A percentile compares a stretch with the other conserved stretches of the same genome.
These are phyloP conservation scores for Pseudomyrmex cubaensis DNA, from an alignment of 1,140 invertebrate genomes.

Conservation along the genomic window DNA sequence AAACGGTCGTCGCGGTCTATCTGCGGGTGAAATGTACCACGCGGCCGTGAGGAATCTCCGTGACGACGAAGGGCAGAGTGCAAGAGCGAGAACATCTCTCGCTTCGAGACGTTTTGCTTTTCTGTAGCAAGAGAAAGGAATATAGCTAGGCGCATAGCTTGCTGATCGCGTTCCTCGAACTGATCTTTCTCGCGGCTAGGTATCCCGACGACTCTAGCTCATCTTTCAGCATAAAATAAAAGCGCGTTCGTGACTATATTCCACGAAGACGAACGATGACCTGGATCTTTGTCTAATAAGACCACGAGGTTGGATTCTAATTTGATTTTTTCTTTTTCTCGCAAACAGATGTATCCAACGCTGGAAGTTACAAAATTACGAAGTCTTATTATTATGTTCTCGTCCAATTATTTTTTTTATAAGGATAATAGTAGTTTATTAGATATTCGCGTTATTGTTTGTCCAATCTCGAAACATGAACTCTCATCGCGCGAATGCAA, in stretches of 20 bases:
- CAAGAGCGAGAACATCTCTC: conserved; percentile 3
- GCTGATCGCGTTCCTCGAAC: conserved; percentile 49
- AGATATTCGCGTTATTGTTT: conserved; percentile 16
- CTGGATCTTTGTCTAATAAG: too few species aligned
- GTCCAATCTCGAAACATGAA: conserved; percentile 1
- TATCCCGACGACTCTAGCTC: conserved; percentile 23
- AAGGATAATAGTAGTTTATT: not conserved
- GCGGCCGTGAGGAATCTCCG: conserved; percentile 14
- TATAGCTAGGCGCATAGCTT: conserved; percentile 36
- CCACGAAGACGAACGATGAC: too few species aligned
- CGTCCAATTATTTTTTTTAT: too few species aligned
- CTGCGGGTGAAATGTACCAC: conserved; percentile 1
- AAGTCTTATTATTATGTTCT: not conserved
- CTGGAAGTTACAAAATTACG: not conserved
- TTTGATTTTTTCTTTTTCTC: too few species aligned
- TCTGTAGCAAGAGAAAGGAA: conserved; percentile 48
- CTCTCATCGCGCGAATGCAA: conserved; percentile 9
- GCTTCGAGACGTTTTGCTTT: conserved; percentile 38
- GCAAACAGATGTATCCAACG: not conserved
- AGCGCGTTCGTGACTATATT: conserved; percentile 31
- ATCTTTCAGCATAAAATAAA: not conserved
- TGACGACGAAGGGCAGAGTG: conserved; percentile 38
- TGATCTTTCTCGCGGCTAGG: conserved; percentile 15
- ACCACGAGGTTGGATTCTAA: too few species aligned
- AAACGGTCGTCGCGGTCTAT: not conserved